Conservation (phyloP, 2,888 invertebrate genomes). For the Drosophila mimica region DNA sequence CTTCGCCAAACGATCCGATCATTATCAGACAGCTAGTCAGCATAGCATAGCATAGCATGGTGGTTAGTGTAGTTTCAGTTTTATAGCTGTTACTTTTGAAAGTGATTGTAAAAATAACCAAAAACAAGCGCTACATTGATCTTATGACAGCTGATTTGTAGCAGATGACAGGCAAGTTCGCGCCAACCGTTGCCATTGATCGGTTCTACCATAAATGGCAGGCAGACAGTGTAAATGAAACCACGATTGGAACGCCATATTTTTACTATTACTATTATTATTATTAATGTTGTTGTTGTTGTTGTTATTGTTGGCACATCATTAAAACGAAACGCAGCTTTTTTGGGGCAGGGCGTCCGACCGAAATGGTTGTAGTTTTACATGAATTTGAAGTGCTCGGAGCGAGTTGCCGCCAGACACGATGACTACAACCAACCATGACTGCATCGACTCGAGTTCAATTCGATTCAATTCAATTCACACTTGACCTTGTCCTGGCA, state of each 20-base stretch:
- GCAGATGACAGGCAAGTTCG: slow-evolving; percentile 79
- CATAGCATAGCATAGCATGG: background rate
- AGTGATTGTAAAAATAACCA: slow-evolving; percentile 72
- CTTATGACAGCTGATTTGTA: slow-evolving; percentile 78
- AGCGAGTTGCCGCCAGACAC: background rate
- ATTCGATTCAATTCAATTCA: slow-evolving; percentile 46
- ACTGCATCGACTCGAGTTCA: slow-evolving; percentile 4
- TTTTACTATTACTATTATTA: background rate
- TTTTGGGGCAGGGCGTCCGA: slow-evolving; percentile 40
- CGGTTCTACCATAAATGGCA: slow-evolving; percentile 73
- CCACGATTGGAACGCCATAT: slow-evolving; percentile 38
- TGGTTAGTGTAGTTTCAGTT: slow-evolving; percentile 31
- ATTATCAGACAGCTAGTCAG: slow-evolving; percentile 49
- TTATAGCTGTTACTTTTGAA: slow-evolving; percentile 62
- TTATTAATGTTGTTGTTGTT: background rate
- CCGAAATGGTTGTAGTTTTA: slow-evolving; percentile 38
- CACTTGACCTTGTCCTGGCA: slow-evolving; percentile 64
- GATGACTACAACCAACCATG: background rate
- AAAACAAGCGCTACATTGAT: slow-evolving; percentile 47
- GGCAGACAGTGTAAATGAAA: slow-evolving; percentile 48
- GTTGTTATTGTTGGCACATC: slow-evolving; percentile 57
- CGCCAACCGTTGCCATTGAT: slow-evolving; percentile 58
- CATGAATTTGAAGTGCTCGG: slow-evolving; percentile 41
- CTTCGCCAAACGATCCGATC: slow-evolving; percentile 64
- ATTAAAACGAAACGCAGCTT: slow-evolving; percentile 54